Evolutionary conservation across 2,113 vertebrate genomes (phyloP), one percentile per base, ranked within the genome.

Genomic region (Rhinopomastus cyanomelas): DNA sequence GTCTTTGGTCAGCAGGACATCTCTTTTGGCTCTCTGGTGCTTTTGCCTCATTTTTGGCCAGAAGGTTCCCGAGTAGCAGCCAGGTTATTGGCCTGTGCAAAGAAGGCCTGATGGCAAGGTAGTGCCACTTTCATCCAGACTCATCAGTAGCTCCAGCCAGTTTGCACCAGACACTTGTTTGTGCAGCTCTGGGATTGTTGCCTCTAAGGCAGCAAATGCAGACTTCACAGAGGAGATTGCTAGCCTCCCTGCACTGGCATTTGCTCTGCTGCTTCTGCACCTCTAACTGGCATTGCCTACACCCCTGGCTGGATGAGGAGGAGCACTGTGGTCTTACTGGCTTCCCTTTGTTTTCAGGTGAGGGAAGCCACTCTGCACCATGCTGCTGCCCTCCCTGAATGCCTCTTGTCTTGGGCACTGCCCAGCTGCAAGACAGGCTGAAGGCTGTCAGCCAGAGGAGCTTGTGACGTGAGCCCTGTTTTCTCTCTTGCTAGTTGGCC

Each of bases 361-460:
- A 76, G 61, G 22, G 16, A 46, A 46, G 30, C 52, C 16, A 16
- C 13, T 27, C 34, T 68, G 48, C n/a, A 10, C 19, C 0, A 2
- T 23, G 42, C 26, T 46, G 5, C 5, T 26, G 30, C 26, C 13
- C 11, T 72, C 5, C 4, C 57, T 81, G 51, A 5, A 1, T 32
- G 8, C 34, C 27, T 23, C 48, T 61, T 71, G 34, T 67, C 14
- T 15, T 34, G 16, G 34, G 19, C 49, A 18, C 20, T 78, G 51
- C 27, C 55, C 51, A 59, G 32, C 29, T n/a, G 25, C 16, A 7
- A 4, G 69, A 12, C 25, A 10, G 46, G n/a, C 42, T 0, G 3
- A 29, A 5, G 25, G 42, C 7, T 75, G 36, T 32, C 30, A 39
- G 72, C 66, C n/a, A 30, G n/a, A 42, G 61, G 53, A 68, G 51